A percentile compares a stretch with the other conserved stretches of the same genome.
These are phyloP conservation scores for Blera fallax DNA, from an alignment of 2,888 invertebrate species.

Conservation along the genomic window DNA sequence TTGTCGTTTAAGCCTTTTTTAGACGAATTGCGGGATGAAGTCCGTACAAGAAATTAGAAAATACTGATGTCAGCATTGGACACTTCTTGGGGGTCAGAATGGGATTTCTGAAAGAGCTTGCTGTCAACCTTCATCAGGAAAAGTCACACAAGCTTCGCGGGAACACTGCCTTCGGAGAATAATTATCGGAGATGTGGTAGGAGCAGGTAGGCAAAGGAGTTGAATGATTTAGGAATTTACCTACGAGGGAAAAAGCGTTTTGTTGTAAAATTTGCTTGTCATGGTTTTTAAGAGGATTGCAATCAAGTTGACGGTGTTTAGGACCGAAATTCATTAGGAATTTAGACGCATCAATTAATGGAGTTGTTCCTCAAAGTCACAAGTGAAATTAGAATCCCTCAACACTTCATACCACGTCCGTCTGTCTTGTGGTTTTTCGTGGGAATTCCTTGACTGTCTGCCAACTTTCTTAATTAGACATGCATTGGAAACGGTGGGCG, in stretches of 20 bases:
- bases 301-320: not conserved
- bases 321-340: not conserved
- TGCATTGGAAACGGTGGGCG: too few relatives aligned
- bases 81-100: not conserved
- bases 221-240: not conserved
- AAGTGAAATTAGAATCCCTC: not conserved
- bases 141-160: not conserved
- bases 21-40: conserved; percentile 17
- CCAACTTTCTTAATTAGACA: too few relatives aligned
- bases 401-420: too few relatives aligned
- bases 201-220: not conserved
- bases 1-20: conserved; percentile 9
- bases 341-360: not conserved
- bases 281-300: conserved; percentile 16
- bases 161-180: not conserved
- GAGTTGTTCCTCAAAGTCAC: not conserved
- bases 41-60: conserved; percentile 25
- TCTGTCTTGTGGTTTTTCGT: too few relatives aligned
- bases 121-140: conserved; percentile 33
- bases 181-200: not conserved
- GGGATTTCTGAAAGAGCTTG: not conserved
- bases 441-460: too few relatives aligned
- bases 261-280: not conserved
- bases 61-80: conserved; percentile 26
- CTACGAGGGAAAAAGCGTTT: not conserved